Evolutionary conservation across 2,113 vertebrate species (phyloP), one percentile per base, ranked within the genome.

Genomic region (Chloropsis cyanopogon): DNA sequence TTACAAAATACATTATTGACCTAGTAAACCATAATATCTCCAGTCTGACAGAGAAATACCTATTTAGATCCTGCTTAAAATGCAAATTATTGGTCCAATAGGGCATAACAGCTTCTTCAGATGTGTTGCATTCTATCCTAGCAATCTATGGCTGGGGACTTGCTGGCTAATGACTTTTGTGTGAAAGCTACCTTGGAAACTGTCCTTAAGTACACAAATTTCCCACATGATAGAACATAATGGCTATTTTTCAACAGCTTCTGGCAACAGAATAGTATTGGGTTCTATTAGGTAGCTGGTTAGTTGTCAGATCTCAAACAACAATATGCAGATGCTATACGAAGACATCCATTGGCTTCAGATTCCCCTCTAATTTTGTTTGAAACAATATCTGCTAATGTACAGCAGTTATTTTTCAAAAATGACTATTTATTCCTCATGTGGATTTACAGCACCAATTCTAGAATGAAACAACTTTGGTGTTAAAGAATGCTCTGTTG

Each of bases 81-180:
- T 97, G 94, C 75, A 97, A 94, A 97, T 95, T 89, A 79, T 89
- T 95, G 91, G 56, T 53, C 90, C 87, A 96, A 52, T 82, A 93
- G 49, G 88, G 60, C 42, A 25, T 84, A 94, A 61, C 21, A 5
- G 12, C 64, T 84, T 92, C 69, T 88, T 91, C 78, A 65, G 61
- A 96, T 92, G 44, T 77, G 39, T 11, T 93, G 42, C 19, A 68
- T 86, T 94, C 54, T 72, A 44, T 92, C 76, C 71, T 22, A 35
- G 47, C 93, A 96, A 96, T 88, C 72, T 50, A 59, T 93, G 76
- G 60, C 37, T 85, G n/a, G 82, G 57, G 79, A 96, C 68, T 93
- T 94, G 44, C 76, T 96, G 85, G 82, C 33, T 94, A 95, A 93
- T 4, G 65, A 90, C 41, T 80, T 89, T 50, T 91, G 50, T 86